These are phyloP conservation scores for Actinernus sp. DNA, from an alignment of 92 coral and sea anemone genomes.

Conservation along the genomic window DNA sequence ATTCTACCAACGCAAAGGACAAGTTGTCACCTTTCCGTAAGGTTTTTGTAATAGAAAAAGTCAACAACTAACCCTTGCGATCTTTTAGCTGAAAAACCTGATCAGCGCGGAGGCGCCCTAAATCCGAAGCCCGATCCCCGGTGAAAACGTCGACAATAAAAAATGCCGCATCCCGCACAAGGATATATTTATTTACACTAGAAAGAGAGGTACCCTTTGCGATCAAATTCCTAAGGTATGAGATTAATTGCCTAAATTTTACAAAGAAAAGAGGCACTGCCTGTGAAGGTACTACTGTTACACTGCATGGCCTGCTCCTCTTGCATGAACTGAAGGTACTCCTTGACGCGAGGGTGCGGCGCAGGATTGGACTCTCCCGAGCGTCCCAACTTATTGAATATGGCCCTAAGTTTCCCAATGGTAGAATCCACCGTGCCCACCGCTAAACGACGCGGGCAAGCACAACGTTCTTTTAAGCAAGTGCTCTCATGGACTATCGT, in stretches of 20 bases:
- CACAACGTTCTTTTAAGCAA: conserved; percentile 1
- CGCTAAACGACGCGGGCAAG: conserved; percentile 26
- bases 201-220: too few species aligned
- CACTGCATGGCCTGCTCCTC: conserved; percentile 57
- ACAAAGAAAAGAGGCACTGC: conserved; percentile 29
- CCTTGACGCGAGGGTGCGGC: conserved; percentile 11
- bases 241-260: conserved; percentile 14
- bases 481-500: conserved; percentile 5
- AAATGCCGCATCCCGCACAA: conserved; percentile 12
- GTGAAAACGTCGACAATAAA: too few species aligned
- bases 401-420: conserved; percentile 40
- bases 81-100: too few species aligned
- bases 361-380: conserved; percentile 4
- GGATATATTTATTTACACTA: too few species aligned
- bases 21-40: background rate
- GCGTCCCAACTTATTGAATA: conserved; percentile 19
- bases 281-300: too few species aligned
- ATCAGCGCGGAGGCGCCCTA: too few species aligned
- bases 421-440: too few species aligned
- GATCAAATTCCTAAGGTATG: too few species aligned
- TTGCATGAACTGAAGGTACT: too few species aligned
- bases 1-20: conserved; percentile 36
- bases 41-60: conserved; percentile 27
- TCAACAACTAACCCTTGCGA: conserved; percentile 7
- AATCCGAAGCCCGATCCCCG: too few species aligned